These are phyloP conservation scores for Isaurus tuberculatus DNA, from an alignment of 92 coral and sea anemone genomes.

Conservation along the genomic window DNA sequence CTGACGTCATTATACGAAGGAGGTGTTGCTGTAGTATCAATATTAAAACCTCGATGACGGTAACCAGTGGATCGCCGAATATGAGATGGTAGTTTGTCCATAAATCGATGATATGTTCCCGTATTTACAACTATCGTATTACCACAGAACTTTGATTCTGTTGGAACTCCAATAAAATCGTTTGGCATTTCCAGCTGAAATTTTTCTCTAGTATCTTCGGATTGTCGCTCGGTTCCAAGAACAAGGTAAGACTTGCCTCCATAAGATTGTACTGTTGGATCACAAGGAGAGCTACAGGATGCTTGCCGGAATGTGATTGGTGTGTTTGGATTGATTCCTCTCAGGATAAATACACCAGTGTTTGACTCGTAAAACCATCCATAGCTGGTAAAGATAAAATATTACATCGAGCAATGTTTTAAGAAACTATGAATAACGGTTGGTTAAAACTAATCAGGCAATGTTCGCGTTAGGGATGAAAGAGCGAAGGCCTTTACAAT, in stretches of 20 bases:
- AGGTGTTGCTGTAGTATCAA: constrained; percentile 47
- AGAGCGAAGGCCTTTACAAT: too few species aligned
- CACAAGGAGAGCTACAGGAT: constrained; percentile 58
- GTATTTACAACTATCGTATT: constrained; percentile 62
- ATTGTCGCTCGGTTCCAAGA: constrained; percentile 44
- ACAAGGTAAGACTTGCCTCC: constrained; percentile 49
- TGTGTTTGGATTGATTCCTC: constrained; percentile 55
- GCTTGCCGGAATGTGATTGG: constrained; percentile 62
- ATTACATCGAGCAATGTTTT: too few species aligned
- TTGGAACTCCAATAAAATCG: constrained; percentile 63
- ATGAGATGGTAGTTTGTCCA: constrained; percentile 39
- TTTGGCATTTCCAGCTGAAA: constrained; percentile 63
- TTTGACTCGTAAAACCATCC: constrained; percentile 70
- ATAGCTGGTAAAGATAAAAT: constrained; percentile 36
- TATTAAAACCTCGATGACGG: constrained; percentile 50
- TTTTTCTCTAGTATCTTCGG: constrained; percentile 46
- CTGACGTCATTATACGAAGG: constrained; percentile 63
- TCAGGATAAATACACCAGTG: constrained; percentile 58
- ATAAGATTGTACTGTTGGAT: constrained; percentile 38
- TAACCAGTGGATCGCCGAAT: constrained; percentile 34
- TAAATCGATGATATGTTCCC: constrained; percentile 50
- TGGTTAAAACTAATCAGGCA: too few species aligned
- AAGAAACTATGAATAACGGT: too few species aligned
- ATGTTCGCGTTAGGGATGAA: too few species aligned
- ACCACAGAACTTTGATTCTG: constrained; percentile 66